Conservation (phyloP, 2,113 vertebrate species). For the Lucifuga dentata region DNA sequence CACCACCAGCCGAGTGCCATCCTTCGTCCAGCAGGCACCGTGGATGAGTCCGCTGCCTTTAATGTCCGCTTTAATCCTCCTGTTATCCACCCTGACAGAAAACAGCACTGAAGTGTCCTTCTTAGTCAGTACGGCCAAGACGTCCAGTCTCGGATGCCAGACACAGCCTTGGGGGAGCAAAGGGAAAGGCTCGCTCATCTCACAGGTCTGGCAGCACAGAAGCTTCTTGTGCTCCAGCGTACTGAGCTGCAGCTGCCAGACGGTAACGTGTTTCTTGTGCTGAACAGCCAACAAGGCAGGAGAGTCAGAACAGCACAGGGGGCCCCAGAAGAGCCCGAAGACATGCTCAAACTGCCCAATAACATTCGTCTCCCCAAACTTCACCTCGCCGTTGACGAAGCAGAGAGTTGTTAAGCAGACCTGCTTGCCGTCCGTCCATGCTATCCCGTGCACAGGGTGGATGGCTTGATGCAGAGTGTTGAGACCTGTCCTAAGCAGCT, state of each 20-base stretch:
- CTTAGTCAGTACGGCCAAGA: slow-evolving; percentile 90
- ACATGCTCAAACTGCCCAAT: slow-evolving; percentile 94
- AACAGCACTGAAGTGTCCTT: slow-evolving; percentile 88
- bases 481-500: slow-evolving; percentile 90
- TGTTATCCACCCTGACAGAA: slow-evolving; percentile 84
- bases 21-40: slow-evolving; percentile 95
- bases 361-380: slow-evolving; percentile 90
- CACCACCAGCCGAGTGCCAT: slow-evolving; percentile 90
- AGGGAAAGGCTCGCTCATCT: slow-evolving; percentile 88
- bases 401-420: slow-evolving; percentile 88
- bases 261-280: slow-evolving; percentile 89
- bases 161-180: slow-evolving; percentile 93
- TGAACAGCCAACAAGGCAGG: slow-evolving; percentile 91
- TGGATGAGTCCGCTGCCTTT: slow-evolving; percentile 86
- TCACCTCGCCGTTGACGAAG: slow-evolving; percentile 82
- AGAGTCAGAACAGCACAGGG: slow-evolving; percentile 72
- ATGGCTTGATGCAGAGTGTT: slow-evolving; percentile 92
- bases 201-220: slow-evolving; percentile 89
- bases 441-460: slow-evolving; percentile 92
- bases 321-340: slow-evolving; percentile 91
- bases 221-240: slow-evolving; percentile 86
- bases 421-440: slow-evolving; percentile 95
- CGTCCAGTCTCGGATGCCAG: slow-evolving; percentile 92
- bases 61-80: slow-evolving; percentile 87
- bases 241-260: slow-evolving; percentile 91